phyloP scores from a whole-genome alignment of 2,113 vertebrate genomes.

The Eurystomus gularis region DNA sequence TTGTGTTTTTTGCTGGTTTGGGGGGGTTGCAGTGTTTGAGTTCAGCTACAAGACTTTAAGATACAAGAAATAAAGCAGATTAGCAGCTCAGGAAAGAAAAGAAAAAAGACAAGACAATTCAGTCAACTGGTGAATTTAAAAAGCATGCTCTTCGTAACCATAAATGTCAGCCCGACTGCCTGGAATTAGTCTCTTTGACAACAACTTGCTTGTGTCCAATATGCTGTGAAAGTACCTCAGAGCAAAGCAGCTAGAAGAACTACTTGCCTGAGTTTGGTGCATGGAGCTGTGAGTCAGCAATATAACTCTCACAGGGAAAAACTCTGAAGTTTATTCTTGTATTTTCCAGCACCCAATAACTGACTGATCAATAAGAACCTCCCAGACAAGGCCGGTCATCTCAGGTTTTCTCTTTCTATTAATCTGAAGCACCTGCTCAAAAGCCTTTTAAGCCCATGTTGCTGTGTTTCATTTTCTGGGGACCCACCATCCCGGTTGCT shows the following conservation, averaged over 20 bases:
- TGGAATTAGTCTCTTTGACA: neutral
- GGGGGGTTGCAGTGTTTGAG: neutral
- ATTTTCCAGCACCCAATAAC: neutral
- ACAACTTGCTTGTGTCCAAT: neutral
- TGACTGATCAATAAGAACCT: neutral
- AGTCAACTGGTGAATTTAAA: neutral
- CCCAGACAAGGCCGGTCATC: neutral
- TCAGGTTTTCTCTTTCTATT: neutral
- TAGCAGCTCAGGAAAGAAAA: neutral
- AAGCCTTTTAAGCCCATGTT: neutral
- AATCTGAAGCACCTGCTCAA: neutral
- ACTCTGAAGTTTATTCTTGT: neutral
- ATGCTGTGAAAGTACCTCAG: neutral
- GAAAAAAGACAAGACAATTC: neutral
- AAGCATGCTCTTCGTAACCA: neutral
- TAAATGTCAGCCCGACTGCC: neutral
- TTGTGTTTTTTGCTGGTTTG: no score
- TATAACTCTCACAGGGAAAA: neutral
- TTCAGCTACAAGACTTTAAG: neutral
- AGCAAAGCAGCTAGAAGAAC: neutral
- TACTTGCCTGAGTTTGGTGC: neutral
- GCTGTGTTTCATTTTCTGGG: neutral
- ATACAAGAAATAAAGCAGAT: neutral
- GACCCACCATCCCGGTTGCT: neutral
- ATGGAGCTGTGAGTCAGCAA: fast-evolving